Evolutionary conservation across 92 coral and sea anemone species (phyloP), one percentile per base, ranked within the genome.

Genomic region (Epizoanthus rinbou): DNA sequence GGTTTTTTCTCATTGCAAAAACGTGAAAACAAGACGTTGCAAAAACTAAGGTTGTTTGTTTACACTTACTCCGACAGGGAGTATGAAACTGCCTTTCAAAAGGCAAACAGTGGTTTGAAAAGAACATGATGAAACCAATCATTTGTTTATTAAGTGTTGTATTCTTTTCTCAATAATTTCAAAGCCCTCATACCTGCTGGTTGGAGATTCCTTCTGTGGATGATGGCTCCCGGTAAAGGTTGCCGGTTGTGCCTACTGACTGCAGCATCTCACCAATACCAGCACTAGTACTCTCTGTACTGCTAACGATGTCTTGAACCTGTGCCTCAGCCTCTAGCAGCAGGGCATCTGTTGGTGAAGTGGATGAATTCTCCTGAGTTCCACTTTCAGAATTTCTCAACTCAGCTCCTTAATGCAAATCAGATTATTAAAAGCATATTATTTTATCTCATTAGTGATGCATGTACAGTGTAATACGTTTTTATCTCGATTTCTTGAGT

Each of bases 271-370:
- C 73, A n/a, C 33, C 28, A 19, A 18, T 41, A 67, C 19, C 47
- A 5, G 17, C 8, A 28, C 13, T 41, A 16, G n/a, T 16, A 6
- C 21, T 67, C 47, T 41, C 73, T 19, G 13, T 19, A 13, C 43
- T 16, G 8, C 19, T 11, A 4, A 6, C 1, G 21, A 16, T 16
- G 47, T 19, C 73, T 19, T 67, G 43, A 17, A 67, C 22, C 37
- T 33, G 73, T 67, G 47, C 22, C 35, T 37, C 73, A 15, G 23
- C 73, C 73, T 67, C 47, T 24, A 67, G 47, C 9, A 67, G 73
- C 50, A 28, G 13, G 39, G 73, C 73, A 33, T 67, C 73, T 67
- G 73, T 67, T 33, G 47, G 73, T 28, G 73, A 67, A 14, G 73
- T 50, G 10, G 8, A 50, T 15, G 11, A 37, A 15, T 7, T 24